phyloP scores from a whole-genome alignment of 2,888 invertebrate genomes.

The Drosophila nigricruria region DNA sequence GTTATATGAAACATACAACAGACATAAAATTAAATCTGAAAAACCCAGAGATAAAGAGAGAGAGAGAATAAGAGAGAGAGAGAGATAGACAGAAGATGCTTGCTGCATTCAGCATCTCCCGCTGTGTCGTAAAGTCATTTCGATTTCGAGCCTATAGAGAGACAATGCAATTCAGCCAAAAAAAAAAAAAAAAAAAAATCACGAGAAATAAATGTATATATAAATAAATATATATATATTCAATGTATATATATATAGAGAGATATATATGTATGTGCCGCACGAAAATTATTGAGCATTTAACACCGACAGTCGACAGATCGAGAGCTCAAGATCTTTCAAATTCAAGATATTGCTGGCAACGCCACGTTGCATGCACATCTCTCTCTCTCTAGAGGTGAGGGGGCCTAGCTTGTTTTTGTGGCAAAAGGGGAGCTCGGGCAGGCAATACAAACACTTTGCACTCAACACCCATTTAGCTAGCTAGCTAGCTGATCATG shows the following conservation, averaged over 20 bases:
- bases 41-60: slow-evolving; percentile 27
- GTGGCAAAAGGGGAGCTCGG: background rate
- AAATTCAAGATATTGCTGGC: slow-evolving; percentile 25
- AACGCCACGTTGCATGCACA: slow-evolving; percentile 49
- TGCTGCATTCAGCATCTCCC: slow-evolving; percentile 74
- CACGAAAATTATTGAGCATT: slow-evolving; percentile 73
- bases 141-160: slow-evolving; percentile 49
- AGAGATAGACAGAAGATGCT: slow-evolving; percentile 49
- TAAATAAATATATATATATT: slow-evolving; percentile 8
- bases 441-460: slow-evolving; percentile 70
- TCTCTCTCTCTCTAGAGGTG: slow-evolving; percentile 9
- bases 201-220: slow-evolving; percentile 12
- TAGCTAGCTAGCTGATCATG: slow-evolving; percentile 49
- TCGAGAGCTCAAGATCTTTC: slow-evolving; percentile 43
- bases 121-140: slow-evolving; percentile 76
- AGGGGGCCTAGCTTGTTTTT: slow-evolving; percentile 6
- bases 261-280: slow-evolving; percentile 7
- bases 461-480: slow-evolving; percentile 81
- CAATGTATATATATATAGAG: background rate
- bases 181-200: slow-evolving; percentile 11
- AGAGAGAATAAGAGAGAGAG: background rate
- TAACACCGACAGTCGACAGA: slow-evolving; percentile 64
- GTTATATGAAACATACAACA: slow-evolving; percentile 58
- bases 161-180: slow-evolving; percentile 65
- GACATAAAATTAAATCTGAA: slow-evolving; percentile 76